phyloP scores from a whole-genome alignment of 2,888 invertebrate species.

The Trichacis sp. region DNA sequence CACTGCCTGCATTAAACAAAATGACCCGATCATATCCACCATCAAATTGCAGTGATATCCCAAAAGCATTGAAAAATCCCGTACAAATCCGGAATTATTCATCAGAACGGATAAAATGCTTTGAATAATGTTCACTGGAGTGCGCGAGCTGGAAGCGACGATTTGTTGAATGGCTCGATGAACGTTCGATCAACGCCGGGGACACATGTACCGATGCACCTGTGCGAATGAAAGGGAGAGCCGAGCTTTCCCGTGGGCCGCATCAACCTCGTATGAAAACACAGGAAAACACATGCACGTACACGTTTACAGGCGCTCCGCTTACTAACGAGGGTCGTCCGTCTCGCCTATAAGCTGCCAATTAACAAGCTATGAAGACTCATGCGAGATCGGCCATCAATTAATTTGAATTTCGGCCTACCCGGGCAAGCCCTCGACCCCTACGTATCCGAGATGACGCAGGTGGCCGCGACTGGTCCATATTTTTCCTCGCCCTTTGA shows the following conservation, averaged over 20 bases:
- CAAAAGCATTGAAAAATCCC: no score
- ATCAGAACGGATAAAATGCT: no score
- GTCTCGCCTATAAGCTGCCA: constrained; percentile 63
- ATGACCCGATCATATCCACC: no score
- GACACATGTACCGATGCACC: constrained; percentile 44
- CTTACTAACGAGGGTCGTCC: constrained; percentile 59
- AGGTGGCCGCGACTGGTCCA: constrained; percentile 37
- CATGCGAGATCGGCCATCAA: constrained; percentile 59
- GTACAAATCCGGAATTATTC: no score
- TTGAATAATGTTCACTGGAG: no score
- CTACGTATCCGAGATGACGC: constrained; percentile 26
- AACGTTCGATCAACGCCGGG: constrained; percentile 48
- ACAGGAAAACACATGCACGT: constrained; percentile 47
- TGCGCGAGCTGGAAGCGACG: constrained; percentile 31
- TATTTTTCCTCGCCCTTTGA: neutral
- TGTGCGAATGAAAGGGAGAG: constrained; percentile 42
- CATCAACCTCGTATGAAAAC: constrained; percentile 43
- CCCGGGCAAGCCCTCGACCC: constrained; percentile 23
- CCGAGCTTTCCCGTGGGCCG: constrained; percentile 24
- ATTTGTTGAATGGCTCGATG: constrained; percentile 51
- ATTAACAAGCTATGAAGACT: constrained; percentile 63
- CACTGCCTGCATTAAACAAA: no score
- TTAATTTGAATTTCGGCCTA: constrained; percentile 60
- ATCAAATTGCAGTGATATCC: no score
- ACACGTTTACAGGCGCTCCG: constrained; percentile 44